Evolutionary conservation across 1,140 invertebrate species (phyloP).

Genomic region (Vanessa tameamea): DNA sequence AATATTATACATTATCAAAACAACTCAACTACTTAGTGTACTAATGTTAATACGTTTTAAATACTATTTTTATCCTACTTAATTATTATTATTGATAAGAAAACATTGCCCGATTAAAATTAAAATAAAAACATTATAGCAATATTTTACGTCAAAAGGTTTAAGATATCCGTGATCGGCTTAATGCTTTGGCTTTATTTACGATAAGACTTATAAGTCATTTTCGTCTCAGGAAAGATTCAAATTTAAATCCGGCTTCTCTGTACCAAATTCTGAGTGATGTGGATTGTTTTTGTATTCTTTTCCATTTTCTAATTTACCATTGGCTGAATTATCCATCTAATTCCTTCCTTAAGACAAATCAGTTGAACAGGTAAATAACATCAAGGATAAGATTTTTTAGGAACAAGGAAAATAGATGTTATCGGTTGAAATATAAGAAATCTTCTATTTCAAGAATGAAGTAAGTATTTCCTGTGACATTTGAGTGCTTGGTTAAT

Average conservation of each 20-base stretch:
- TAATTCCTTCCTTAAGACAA: neutral
- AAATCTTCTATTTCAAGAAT: neutral
- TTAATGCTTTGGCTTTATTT: constrained; percentile 39
- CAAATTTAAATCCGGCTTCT: constrained; percentile 37
- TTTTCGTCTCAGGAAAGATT: constrained; percentile 38
- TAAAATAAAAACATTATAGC: neutral
- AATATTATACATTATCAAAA: too few species aligned
- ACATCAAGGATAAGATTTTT: neutral
- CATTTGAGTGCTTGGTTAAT: neutral
- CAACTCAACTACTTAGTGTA: too few species aligned
- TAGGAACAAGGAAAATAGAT: neutral
- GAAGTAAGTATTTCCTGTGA: neutral
- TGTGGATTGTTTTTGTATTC: constrained; percentile 30
- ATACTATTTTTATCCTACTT: too few species aligned
- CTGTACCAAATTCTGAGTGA: constrained; percentile 25
- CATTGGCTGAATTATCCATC: neutral
- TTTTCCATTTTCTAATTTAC: constrained; percentile 9
- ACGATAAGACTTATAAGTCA: constrained; percentile 38
- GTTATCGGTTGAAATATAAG: neutral
- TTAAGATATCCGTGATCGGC: constrained; percentile 36
- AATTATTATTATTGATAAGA: too few species aligned
- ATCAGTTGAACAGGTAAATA: neutral
- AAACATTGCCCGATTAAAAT: too few species aligned
- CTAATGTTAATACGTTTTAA: too few species aligned
- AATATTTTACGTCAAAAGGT: constrained; percentile 35